Conservation (phyloP, 1,140 invertebrate species). For the Conus ventricosus region DNA sequence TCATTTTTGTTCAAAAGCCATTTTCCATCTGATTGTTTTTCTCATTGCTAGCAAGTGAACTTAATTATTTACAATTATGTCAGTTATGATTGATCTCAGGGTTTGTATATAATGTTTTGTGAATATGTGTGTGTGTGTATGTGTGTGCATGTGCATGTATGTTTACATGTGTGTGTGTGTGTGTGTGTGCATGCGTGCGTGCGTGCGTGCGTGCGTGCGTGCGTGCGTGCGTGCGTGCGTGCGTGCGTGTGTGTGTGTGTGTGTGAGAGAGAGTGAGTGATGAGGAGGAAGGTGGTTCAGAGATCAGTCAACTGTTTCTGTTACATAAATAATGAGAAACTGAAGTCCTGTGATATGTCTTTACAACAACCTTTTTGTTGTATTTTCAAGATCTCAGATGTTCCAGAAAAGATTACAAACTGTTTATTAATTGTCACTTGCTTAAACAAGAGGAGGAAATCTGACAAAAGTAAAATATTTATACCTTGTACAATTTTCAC, state of each 20-base stretch:
- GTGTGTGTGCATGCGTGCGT: background rate
- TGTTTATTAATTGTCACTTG: background rate
- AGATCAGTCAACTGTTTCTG: background rate
- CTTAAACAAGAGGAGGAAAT: background rate
- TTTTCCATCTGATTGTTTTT: background rate
- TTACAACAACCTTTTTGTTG: background rate
- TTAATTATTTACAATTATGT: background rate
- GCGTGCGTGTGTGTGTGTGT: background rate
- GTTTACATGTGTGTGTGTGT: background rate
- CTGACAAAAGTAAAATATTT: background rate
- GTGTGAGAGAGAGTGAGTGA: background rate
- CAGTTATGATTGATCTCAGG: background rate
- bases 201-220: background rate
- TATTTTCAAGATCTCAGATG: background rate
- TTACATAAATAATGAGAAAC: background rate
- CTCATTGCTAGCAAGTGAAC: background rate
- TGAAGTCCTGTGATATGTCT: background rate
- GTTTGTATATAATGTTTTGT: background rate
- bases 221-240: background rate
- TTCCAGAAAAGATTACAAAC: background rate
- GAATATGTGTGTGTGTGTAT: conserved; percentile 8
- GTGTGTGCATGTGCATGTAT: conserved; percentile 8
- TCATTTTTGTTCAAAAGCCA: background rate
- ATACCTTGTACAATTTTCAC: background rate
- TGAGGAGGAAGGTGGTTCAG: background rate